Evolutionary conservation across 2,888 invertebrate genomes (phyloP).

Genomic region (Ormyrus pomaceus): DNA sequence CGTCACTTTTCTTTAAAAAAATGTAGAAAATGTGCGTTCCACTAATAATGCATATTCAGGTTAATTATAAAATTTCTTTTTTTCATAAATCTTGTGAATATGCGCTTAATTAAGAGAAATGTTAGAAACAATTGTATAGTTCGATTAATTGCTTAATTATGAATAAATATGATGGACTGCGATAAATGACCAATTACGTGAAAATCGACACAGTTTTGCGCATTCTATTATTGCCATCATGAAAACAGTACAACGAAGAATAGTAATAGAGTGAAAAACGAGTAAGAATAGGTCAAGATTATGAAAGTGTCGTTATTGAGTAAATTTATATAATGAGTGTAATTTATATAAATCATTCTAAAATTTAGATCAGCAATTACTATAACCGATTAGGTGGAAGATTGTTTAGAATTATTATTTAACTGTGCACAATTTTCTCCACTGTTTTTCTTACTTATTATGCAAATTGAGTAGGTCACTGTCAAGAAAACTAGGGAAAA

Average conservation of each 20-base stretch:
- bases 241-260: too few species aligned
- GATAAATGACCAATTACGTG: slow-evolving; percentile 34
- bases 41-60: background rate
- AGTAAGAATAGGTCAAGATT: slow-evolving; percentile 22
- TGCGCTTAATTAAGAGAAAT: slow-evolving; percentile 13
- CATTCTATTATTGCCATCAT: background rate
- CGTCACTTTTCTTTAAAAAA: too few species aligned
- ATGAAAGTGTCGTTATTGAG: background rate
- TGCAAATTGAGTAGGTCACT: slow-evolving; percentile 56
- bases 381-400: slow-evolving; percentile 5
- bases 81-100: background rate
- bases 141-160: slow-evolving; percentile 25
- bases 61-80: background rate
- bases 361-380: slow-evolving; percentile 1
- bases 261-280: too few species aligned
- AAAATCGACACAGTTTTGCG: slow-evolving; percentile 18
- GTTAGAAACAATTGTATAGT: slow-evolving; percentile 2
- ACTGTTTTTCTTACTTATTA: slow-evolving; percentile 31
- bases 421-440: slow-evolving; percentile 12
- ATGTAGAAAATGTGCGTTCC: too few species aligned
- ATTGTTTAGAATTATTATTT: slow-evolving; percentile 21
- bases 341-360: slow-evolving; percentile 12
- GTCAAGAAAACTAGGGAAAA: slow-evolving; percentile 43
- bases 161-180: slow-evolving; percentile 12
- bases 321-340: background rate